Percentiles rank a stretch among this genome's conserved stretches.
phyloP scores from a whole-genome alignment of 2,797 vertebrate genomes.

The Pteropus rufus region DNA sequence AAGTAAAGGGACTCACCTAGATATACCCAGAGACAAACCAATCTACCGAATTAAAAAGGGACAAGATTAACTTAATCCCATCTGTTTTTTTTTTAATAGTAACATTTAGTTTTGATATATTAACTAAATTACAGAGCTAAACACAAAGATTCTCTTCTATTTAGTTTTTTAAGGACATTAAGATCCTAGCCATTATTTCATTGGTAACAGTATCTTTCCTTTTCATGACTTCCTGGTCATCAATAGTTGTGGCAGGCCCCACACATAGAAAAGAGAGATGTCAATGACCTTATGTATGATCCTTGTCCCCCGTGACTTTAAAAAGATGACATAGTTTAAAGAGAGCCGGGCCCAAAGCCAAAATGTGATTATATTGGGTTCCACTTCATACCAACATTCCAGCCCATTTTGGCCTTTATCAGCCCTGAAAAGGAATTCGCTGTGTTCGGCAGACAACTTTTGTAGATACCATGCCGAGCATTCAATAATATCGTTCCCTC shows the following conservation, averaged over 20 bases:
- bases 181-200: background rate
- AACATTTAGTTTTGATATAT: background rate
- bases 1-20: background rate
- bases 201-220: background rate
- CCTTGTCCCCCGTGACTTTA: background rate
- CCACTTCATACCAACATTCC: background rate
- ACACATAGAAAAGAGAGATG: background rate
- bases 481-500: background rate
- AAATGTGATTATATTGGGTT: background rate
- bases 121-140: slow-evolving; percentile 10
- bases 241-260: background rate
- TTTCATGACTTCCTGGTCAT: background rate
- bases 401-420: background rate
- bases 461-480: background rate
- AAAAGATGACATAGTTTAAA: slow-evolving; percentile 19
- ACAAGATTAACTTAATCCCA: background rate
- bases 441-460: background rate
- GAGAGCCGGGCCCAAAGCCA: background rate
- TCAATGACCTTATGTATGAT: background rate
- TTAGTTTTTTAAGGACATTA: slow-evolving; percentile 7
- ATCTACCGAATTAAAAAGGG: background rate
- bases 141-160: background rate
- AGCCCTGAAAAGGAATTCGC: slow-evolving; percentile 27
- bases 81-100: background rate
- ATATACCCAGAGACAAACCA: background rate